These are phyloP conservation scores for Leuctra nigra DNA, from an alignment of 2,888 invertebrate genomes.

Conservation along the genomic window DNA sequence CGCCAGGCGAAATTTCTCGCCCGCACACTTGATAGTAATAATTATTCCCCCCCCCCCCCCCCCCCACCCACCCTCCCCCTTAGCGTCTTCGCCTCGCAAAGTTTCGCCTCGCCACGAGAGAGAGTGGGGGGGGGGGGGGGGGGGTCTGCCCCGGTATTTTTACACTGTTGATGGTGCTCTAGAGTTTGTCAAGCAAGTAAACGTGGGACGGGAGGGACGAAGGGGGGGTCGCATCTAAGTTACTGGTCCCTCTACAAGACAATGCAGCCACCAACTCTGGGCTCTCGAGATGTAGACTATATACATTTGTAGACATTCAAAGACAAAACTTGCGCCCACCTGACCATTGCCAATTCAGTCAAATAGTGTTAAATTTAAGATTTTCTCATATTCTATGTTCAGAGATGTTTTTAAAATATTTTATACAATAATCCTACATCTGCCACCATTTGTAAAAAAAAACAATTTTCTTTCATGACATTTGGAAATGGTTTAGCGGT, in stretches of 20 bases:
- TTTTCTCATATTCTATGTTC: too few relatives aligned
- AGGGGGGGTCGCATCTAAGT: constrained; percentile 13
- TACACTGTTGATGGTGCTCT: constrained; percentile 1
- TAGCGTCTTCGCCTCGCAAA: background rate
- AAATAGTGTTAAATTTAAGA: too few relatives aligned
- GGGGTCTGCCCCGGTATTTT: constrained; percentile 13
- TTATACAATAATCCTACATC: too few relatives aligned
- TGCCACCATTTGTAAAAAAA: too few relatives aligned
- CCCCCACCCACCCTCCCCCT: background rate
- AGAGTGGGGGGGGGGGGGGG: too few relatives aligned
- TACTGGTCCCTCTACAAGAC: constrained; percentile 16
- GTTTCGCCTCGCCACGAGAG: constrained; percentile 4
- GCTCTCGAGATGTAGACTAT: too few relatives aligned
- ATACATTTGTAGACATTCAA: too few relatives aligned
- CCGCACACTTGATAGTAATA: constrained; percentile 14
- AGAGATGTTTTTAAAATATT: too few relatives aligned
- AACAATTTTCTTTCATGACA: too few relatives aligned
- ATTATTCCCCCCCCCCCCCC: constrained; percentile 8
- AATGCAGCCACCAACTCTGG: constrained; percentile 15
- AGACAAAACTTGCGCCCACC: too few relatives aligned
- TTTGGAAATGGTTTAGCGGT: too few relatives aligned
- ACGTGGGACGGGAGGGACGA: background rate
- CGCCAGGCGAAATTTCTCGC: constrained; percentile 1
- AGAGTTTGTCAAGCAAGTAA: constrained; percentile 17
- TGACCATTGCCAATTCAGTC: too few relatives aligned